Base-by-base conservation (phyloP, 2,113 vertebrate species). In the Cisticola juncidis region DNA sequence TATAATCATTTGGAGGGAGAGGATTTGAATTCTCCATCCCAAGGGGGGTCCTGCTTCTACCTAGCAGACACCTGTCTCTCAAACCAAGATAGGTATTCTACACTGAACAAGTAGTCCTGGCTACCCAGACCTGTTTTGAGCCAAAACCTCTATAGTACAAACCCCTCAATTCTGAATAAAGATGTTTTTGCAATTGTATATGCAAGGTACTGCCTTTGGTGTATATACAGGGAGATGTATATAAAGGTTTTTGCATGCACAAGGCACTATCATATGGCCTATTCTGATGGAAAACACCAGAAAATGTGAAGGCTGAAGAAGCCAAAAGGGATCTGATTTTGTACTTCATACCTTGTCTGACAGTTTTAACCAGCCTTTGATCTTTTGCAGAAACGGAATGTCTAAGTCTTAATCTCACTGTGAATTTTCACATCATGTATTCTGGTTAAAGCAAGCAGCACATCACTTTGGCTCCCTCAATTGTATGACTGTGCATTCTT, bases 401-500 rank as follows among this genome's bases (percentile, higher is more conserved):
- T 31, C 28, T 42, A 54, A 26, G 29, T 33, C 28, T 38, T 35
- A 80, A 73, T 48, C 40, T 66, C 60, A 79, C 23, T 14, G 33
- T 19, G 12, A 78, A 61, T 42, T 38, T 82, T n/a, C 45, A 44
- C 22, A 24, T n/a, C 3, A 1, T 22, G 14, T 23, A 20, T 36
- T 76, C 33, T 31, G 56, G 35, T 50, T 81, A 77, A 81, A 86
- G 51, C 11, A 82, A 64, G 56, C n/a, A 64, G 29, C 4, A 24
- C 1, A 4, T 76, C 3, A 2, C 61, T 79, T 82, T 42, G 31
- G 29, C 33, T 70, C 58, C 54, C 9, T 85, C 45, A 38, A 58
- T 77, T 57, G 5, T 29, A 50, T 36, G 28, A 33, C 8, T 5
- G 0, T 6, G 9, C 0, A 0, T 51, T 68, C 20, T 33, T 42